These are phyloP conservation scores for Tadarida brasiliensis DNA, from an alignment of 2,797 vertebrate genomes.

Conservation along the genomic window DNA sequence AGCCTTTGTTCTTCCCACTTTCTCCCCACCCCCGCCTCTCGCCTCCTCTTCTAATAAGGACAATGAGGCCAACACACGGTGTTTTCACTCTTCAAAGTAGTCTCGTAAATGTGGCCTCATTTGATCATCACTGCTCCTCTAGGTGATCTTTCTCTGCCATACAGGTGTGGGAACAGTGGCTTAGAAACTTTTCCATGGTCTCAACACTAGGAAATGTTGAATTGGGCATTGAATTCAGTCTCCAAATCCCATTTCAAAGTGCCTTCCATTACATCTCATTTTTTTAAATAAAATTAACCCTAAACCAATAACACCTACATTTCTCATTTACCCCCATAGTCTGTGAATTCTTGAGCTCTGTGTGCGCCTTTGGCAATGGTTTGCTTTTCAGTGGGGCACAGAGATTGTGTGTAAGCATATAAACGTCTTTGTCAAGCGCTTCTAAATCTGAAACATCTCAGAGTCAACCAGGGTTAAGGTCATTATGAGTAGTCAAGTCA, in stretches of 20 bases:
- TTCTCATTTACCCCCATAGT: neutral
- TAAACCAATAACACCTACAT: neutral
- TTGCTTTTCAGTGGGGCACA: neutral
- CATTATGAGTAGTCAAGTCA: neutral
- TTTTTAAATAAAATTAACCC: neutral
- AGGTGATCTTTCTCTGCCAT: neutral
- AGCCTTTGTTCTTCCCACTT: neutral
- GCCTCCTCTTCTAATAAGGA: neutral
- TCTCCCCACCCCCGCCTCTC: neutral
- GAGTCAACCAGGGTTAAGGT: neutral
- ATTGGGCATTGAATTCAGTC: neutral
- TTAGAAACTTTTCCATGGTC: neutral
- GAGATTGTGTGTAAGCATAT: neutral
- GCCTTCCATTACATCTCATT: neutral
- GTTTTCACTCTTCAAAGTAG: neutral
- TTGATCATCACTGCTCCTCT: neutral
- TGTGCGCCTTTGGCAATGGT: neutral
- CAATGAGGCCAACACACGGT: neutral
- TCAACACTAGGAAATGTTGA: neutral
- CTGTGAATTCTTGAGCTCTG: neutral
- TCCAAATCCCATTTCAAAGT: neutral
- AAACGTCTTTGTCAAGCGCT: neutral
- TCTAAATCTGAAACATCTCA: neutral
- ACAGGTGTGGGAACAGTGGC: neutral
- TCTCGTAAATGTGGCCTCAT: neutral